Evolutionary conservation across 2,888 invertebrate genomes (phyloP).

Genomic region (Polydrusus tereticollis): DNA sequence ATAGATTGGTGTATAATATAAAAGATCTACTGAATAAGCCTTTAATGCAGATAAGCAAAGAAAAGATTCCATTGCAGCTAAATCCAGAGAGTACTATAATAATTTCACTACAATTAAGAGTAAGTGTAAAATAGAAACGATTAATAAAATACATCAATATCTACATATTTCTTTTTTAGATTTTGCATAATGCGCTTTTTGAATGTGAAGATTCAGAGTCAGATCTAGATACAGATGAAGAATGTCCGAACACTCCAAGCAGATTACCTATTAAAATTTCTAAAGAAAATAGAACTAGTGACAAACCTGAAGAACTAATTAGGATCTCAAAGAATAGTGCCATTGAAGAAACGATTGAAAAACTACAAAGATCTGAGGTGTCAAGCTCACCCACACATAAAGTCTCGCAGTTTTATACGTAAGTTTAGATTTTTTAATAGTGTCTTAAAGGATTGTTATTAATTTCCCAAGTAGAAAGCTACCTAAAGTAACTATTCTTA

Average conservation of each 20-base stretch:
- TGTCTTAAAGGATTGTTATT: too few species aligned
- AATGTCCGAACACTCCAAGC: constrained; percentile 3
- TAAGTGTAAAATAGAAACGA: constrained; percentile 61
- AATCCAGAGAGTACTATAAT: constrained; percentile 81
- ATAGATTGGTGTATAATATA: constrained; percentile 77
- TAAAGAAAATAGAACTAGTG: constrained; percentile 2
- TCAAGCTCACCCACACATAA: constrained; percentile 13
- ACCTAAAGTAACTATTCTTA: not conserved
- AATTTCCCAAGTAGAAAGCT: not conserved
- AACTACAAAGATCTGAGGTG: constrained; percentile 20
- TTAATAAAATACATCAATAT: not conserved
- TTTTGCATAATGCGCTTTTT: constrained; percentile 58
- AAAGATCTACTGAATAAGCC: constrained; percentile 76
- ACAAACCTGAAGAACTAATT: not conserved
- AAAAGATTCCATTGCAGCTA: constrained; percentile 81
- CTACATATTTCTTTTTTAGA: constrained; percentile 52
- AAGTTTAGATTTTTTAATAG: too few species aligned
- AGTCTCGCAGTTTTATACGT: constrained; percentile 29
- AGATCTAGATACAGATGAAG: constrained; percentile 55
- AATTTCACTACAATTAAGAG: constrained; percentile 80
- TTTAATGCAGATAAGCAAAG: constrained; percentile 78
- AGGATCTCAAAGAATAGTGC: constrained; percentile 15
- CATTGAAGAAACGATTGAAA: constrained; percentile 20
- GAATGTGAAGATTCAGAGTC: constrained; percentile 55
- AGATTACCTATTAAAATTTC: not conserved